These are phyloP conservation scores for Xiphydria camelus DNA, from an alignment of 2,888 invertebrate species.

Conservation along the genomic window DNA sequence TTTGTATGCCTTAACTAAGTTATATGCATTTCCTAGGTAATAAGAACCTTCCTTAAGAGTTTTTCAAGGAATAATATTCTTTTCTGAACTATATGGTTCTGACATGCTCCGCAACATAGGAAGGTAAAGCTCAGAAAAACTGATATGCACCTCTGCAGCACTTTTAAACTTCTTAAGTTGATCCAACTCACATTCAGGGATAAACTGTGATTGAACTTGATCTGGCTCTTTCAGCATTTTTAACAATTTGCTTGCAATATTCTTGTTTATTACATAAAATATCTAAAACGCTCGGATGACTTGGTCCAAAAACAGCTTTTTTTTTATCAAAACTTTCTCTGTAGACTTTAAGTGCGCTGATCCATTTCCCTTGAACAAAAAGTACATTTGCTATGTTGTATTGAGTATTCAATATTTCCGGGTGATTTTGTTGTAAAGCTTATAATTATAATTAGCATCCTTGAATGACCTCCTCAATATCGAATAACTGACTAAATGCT, in stretches of 20 bases:
- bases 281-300: conserved; percentile 4
- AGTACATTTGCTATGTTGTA: conserved; percentile 22
- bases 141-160: too few relatives aligned
- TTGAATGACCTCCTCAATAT: not conserved
- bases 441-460: too few relatives aligned
- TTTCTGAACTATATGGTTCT: too few relatives aligned
- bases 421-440: conserved; percentile 13
- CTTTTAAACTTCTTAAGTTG: too few relatives aligned
- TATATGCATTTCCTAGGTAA: too few relatives aligned
- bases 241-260: conserved; percentile 20
- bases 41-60: too few relatives aligned
- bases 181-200: too few relatives aligned
- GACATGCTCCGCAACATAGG: too few relatives aligned
- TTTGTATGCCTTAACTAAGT: too few relatives aligned
- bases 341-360: conserved; percentile 6
- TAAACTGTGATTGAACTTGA: too few relatives aligned
- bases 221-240: conserved; percentile 17
- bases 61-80: too few relatives aligned
- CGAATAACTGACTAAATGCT: not conserved
- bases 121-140: too few relatives aligned
- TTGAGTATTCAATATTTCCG: conserved; percentile 19
- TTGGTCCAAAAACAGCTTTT: conserved; percentile 9
- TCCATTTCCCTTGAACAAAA: conserved; percentile 20
- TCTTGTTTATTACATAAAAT: conserved; percentile 14
- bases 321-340: conserved; percentile 5